Evolutionary conservation across 2,797 vertebrate genomes (phyloP), one percentile per base, ranked within the genome.

Genomic region (Menidia menidia): DNA sequence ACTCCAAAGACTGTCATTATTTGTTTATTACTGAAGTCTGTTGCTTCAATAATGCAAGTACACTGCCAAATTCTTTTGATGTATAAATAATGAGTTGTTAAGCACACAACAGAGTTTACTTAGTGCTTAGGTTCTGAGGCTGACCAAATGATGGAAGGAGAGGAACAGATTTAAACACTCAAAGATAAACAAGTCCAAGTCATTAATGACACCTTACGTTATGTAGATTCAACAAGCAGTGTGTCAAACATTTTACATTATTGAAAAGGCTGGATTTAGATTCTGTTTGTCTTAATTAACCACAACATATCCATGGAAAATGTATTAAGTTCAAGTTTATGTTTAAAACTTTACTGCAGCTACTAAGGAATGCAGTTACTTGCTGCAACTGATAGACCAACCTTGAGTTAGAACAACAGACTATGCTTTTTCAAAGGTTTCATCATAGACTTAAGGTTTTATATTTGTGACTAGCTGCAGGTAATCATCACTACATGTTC

Each of bases 1-100:
- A 70, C 69, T 78, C 63, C 2, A 56, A 78, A 69, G 59, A 51
- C 64, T 84, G 69, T 61, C 64, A 70, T 60, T 66, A 57, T 71
- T 52, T 56, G 61, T 76, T 72, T 58, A 61, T 73, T 62, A 65
- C 33, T 64, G 58, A 80, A 76, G 14, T 55, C 51, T 33, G 39
- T 42, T 59, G 62, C 58, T 74, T 83, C 57, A 83, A 83, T 72
- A 89, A 83, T 75, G 81, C 54, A 88, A 78, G 64, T 32, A 68
- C 30, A 50, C 61, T 69, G 69, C 76, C 33, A 81, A 77, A 84
- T 76, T 62, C 47, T 60, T 81, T 51, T 83, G 76, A 89, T 87
- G 60, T 77, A 87, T 84, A 86, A 89, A 82, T 83, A 47, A 90
- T 79, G 62, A 78, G 53, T 54, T 71, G 61, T 73, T 68, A 64